Base-by-base conservation (phyloP, 2,113 vertebrate species). In the Calcarius ornatus region DNA sequence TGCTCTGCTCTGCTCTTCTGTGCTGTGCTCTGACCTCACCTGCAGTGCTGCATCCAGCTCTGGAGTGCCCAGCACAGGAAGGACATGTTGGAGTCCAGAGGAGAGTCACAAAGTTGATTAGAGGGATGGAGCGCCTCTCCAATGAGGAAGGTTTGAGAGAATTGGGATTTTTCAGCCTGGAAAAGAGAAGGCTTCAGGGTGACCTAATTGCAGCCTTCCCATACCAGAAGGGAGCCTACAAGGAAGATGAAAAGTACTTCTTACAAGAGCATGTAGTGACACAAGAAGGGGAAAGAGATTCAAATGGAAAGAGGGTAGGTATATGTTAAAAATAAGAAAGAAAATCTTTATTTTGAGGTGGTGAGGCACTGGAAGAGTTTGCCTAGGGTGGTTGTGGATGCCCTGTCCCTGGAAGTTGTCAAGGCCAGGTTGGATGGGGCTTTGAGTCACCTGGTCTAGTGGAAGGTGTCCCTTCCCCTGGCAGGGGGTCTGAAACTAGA, bases 21-120 rank as follows among this genome's bases (percentile, higher is more conserved):
- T n/a, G 30, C 57, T 38, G n/a, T 48, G 23, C 10, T 53, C 40
- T 64, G 40, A 47, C 14, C 15, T 48, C n/a, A 23, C 0, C 59
- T 56, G 23, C 1, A 56, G 2, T 0, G 1, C 40, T 54, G 40
- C 9, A 5, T 33, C 48, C 28, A 23, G n/a, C 12, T 56, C 48
- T 73, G 59, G 11, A 3, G 12, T 10, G 6, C 28, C 9, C 59
- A 54, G 28, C 22, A 47, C 15, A 38, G 59, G 19, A 38, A n/a
- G 12, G 2, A 33, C 19, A 13, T 5, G 1, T 2, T 81, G 33
- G 33, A 59, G 15, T n/a, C 43, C 59, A 72, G 76, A 42, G 31
- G 8, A 57, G 14, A 8, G 18, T 31, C 48, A 15, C 14, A 17
- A 42, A 65, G 8, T 51, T 51, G 10, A 27, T 59, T 57, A 28